Percentiles rank a stretch among this genome's conserved stretches.
phyloP scores from a whole-genome alignment of 23 tunicate species.

The Ciona savignyi region DNA sequence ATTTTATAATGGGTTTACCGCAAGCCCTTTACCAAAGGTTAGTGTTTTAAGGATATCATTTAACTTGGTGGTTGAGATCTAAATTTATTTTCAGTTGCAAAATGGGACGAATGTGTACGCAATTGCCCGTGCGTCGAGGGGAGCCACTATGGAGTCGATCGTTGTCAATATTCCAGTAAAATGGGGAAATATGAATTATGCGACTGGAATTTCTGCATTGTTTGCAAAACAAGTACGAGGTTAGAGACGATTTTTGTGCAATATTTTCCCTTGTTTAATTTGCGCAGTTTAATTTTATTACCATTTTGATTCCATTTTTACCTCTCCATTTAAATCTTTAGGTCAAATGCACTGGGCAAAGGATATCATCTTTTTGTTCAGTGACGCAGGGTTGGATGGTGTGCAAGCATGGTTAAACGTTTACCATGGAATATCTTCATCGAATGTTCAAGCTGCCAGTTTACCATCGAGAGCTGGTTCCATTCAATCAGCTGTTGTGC shows the following conservation, averaged over 20 bases:
- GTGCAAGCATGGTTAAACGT: conserved; percentile 64
- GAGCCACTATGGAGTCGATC: conserved; percentile 58
- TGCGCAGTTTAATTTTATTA: neutral
- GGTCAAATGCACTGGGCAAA: conserved; percentile 80
- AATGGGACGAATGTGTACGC: conserved; percentile 83
- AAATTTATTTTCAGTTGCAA: conserved; percentile 4
- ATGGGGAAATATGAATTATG: conserved; percentile 30
- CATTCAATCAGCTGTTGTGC: conserved; percentile 56
- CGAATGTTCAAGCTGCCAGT: conserved; percentile 23
- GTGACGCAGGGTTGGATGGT: conserved; percentile 53
- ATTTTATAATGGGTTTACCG: conserved; percentile 23
- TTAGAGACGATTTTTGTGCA: neutral
- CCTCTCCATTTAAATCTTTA: conserved; percentile 3
- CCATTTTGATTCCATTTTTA: neutral
- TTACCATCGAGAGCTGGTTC: conserved; percentile 73
- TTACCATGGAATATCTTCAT: conserved; percentile 44
- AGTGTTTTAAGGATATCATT: too few species aligned
- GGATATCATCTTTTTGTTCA: conserved; percentile 60
- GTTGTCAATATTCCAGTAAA: conserved; percentile 64
- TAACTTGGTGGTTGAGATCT: too few species aligned
- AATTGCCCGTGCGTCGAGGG: conserved; percentile 45
- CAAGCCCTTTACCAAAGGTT: too few species aligned
- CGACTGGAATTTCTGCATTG: conserved; percentile 34
- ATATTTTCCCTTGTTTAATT: neutral
- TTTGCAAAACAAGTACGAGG: conserved; percentile 43